Evolutionary conservation across 1,140 invertebrate genomes (phyloP), one percentile per base, ranked within the genome.

Genomic region (Drosophila bocki): DNA sequence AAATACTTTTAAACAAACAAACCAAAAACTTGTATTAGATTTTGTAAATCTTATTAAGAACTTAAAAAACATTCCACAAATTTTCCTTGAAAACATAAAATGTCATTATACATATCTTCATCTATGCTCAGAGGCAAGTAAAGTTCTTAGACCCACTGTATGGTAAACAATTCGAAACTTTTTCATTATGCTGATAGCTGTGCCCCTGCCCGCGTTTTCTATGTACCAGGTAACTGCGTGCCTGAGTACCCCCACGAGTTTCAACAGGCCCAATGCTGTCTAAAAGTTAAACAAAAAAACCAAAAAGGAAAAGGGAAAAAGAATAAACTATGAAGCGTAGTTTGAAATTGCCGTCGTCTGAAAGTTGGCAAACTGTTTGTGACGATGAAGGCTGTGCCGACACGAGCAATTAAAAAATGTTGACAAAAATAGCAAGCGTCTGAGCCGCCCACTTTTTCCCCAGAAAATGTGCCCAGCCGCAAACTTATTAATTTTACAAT

Each of bases 401-500:
- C 82, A 85, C 82, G 69, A 88, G 84, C 83, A 87, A 87, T 88
- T 87, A 87, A 87, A 87, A 83, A 88, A 80, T 78, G 32, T 84
- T 64, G 72, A 72, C 67, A 51, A 60, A 72, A 72, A 72, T 82
- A 76, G 62, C 51, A 32, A 47, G 33, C 42, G 33, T n/a, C 8
- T 56, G 33, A 15, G n/a, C 37, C 48, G 41, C 62, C 56, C 56
- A 58, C 62, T 60, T 62, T 58, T 51, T 50, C 39, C 39, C 67
- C 50, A n/a, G 57, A 78, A 69, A 77, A 47, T 68, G 71, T 70
- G 51, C 60, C 79, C 79, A 80, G 51, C 65, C 70, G 60, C 72
- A 80, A 88, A 90, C 80, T 84, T 88, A 88, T 90, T 88, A 88
- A 88, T 88, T 88, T 88, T 75, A 84, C 85, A 87, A 87, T 84